Base-by-base conservation (phyloP, 2,797 vertebrate species). In the Sebastes steindachneri region DNA sequence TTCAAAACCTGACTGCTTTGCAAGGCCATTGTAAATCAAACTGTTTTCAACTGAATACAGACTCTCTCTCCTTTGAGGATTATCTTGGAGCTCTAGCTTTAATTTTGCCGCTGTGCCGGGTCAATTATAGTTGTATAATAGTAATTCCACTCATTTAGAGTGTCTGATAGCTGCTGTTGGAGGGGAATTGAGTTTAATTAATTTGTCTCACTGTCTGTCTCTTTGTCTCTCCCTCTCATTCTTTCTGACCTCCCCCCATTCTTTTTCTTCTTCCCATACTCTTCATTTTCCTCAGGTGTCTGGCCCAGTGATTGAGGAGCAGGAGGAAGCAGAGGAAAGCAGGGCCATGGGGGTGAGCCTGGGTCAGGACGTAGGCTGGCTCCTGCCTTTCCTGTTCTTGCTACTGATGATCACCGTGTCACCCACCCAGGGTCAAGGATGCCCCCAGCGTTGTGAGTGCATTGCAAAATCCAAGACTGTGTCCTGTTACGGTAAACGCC, bases 401-500 rank as follows among this genome's bases (percentile, higher is more conserved):
- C 94, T 95, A 41, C 89, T 97, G 75, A 87, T 96, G 75, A 93
- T 96, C 68, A 91, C 90, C 66, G 95, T 93, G 66, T 87, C 93
- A 0, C 87, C 87, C 3, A 77, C 80, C 25, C 92, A 90, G 35
- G 89, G 92, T 3, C 95, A 97, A 53, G 94, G 94, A 77, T 99
- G 98, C 88, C 99, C 99, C 0, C 96, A 97, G 45, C 97, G 97
- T 65, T 99, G 99, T 23, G 97, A 99, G 73, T 99, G 99, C 8
- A 82, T 95, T 0, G 88, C 93, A 0, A 96, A 95, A 86, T 87
- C 96, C 29, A 96, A 91, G 74, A 95, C 96, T 0, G 99, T 99
- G 82, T 94, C 95, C 74, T 99, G 98, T 74, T 96, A 94, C 31
- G 96, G 97, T 81, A 97, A 96, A 83, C 96, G 97, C 25, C 95